Evolutionary conservation across 2,888 invertebrate genomes (phyloP), one percentile per base, ranked within the genome.

Genomic region (Eupithecia dodoneata): DNA sequence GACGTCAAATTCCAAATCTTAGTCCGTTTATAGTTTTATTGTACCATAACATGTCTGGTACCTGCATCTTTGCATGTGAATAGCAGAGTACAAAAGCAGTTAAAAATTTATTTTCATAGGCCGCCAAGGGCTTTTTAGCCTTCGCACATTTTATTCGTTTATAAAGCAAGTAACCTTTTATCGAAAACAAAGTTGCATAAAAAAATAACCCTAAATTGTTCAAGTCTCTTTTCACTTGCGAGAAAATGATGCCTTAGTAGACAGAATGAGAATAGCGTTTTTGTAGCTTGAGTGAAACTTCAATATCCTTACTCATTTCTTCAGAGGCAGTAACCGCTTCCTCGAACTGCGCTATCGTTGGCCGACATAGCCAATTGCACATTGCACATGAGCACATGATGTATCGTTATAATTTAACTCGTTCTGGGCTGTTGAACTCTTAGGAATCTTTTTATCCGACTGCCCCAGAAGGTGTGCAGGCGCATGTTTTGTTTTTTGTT

Each of bases 321-420:
- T 75, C 63, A 74, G 76, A 67, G 86, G 79, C 86, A 87, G 81
- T 85, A 87, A 84, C 87, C 87, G 90, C 86, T 94, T 94, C 94
- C 93, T 91, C 91, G 94, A 94, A 94, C 88, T 83, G 86, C 81
- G 87, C 88, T 88, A 88, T 88, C 90, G 86, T 85, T 89, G 88
- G 86, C 88, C 88, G 86, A 88, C 90, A 89, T 88, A 87, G 72
- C 85, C 87, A 84, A 84, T 47, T 77, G 82, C 85, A 85, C 86
- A 81, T 85, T 82, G 42, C 80, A 86, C 86, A 73, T 77, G 18
- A 30, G 63, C 63, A 63, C 67, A 69, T 69, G 77, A 81, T 80
- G 75, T 78, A 82, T 86, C 80, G 74, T 55, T 74, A 69, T 75
- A 72, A 81, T 82, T 83, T 83, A 83, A 44, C 69, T 80, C 81